Conservation (phyloP, 2,797 vertebrate species). For the Erethizon dorsatum region DNA sequence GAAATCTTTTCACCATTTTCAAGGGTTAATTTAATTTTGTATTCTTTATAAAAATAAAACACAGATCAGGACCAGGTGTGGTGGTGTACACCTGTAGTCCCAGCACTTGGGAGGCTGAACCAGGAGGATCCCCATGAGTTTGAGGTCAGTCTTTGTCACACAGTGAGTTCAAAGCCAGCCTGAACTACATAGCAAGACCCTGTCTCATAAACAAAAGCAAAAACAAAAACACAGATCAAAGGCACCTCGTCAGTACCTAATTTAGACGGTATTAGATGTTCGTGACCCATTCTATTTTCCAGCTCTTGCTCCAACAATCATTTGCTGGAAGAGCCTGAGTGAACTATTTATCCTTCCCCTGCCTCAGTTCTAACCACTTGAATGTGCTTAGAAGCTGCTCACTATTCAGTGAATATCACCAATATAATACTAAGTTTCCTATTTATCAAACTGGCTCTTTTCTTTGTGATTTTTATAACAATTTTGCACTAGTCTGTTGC, state of each 20-base stretch:
- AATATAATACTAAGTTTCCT: not conserved
- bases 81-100: not conserved
- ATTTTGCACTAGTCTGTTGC: not conserved
- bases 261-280: not conserved
- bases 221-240: not conserved
- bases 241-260: not conserved
- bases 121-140: not conserved
- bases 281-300: not conserved
- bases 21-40: conserved; percentile 6
- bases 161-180: not conserved
- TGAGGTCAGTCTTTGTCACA: not conserved
- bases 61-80: not conserved
- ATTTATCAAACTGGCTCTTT: not conserved
- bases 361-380: not conserved
- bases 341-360: not conserved
- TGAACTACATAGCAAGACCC: not conserved
- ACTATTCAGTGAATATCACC: not conserved
- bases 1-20: not conserved
- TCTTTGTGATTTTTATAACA: not conserved
- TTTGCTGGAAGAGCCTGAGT: not conserved
- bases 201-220: not conserved
- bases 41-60: not conserved
- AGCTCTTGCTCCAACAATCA: not conserved
- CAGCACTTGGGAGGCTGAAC: not conserved
- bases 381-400: not conserved